Evolutionary conservation across 2,113 vertebrate species (phyloP), one percentile per base, ranked within the genome.

Genomic region (Polypterus bichir): DNA sequence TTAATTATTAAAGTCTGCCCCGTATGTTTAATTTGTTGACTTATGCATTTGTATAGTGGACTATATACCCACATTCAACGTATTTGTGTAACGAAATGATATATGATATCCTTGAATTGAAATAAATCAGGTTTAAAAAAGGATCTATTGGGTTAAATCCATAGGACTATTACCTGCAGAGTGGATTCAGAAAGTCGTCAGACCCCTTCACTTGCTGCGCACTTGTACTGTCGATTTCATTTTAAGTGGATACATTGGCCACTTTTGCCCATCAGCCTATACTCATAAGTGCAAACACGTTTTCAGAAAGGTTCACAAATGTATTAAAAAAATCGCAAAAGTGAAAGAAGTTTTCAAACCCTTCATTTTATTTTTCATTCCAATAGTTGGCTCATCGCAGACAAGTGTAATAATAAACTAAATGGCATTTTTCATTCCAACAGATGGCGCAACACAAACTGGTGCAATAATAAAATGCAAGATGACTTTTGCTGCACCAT

Each of bases 401-500:
- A 27, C 27, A 27, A 27, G 27, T 54, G 49, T 58, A 60, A 60
- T 65, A 59, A 64, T 69, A 65, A 76, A 74, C 71, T 46, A 60
- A 74, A 45, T 46, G 11, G 51, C 69, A 64, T 60, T 27, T 27
- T 27, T 27, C 27, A 27, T 27, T 27, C 27, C 27, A 27, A 27
- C 27, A 27, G 27, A 27, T 73, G 68, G 68, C 70, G 66, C 64
- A 52, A 73, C 46, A 60, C 71, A 76, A 62, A 76, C 68, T 73
- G 69, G 66, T 70, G 62, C 66, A 74, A 77, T 66, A 58, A 69
- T 73, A 63, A 74, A 73, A 46, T 1, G 5, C 59, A 10, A 59
- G 65, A 59, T 73, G 79, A 82, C 75, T 74, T 66, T 44, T 7
- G 27, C 48, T 57, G 59, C 57, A 67, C 44, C 54, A 46, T 27